Base-by-base conservation (phyloP, 2,797 vertebrate genomes). In the Parambassis ranga region DNA sequence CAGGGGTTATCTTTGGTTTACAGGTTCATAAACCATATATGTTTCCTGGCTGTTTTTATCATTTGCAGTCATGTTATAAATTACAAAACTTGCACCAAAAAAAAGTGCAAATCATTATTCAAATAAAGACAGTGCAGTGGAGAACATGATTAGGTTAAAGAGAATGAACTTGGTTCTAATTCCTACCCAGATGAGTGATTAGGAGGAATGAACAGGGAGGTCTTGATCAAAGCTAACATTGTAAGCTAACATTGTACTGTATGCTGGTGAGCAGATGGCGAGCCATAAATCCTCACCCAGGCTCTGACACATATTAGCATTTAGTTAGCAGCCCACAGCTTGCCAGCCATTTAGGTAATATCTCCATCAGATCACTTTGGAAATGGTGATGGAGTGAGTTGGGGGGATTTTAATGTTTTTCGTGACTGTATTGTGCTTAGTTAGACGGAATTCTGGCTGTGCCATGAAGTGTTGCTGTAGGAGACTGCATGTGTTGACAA, bases 261-360 rank as follows among this genome's bases (percentile, higher is more conserved):
- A 90, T 88, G 90, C 89, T 85, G 88, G 82, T 87, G 92, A 92
- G 89, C 92, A 94, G 93, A 94, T 93, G 92, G 91, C 39, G 81
- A 83, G 88, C 84, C 89, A 93, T 94, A 91, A 93, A 93, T 93
- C 89, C 90, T 88, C 67, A 62, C 65, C 81, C 85, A 49, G 82
- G 79, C 88, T 86, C 90, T 92, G 92, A 93, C 91, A 93, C 89
- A 89, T 88, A 92, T 92, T 94, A 93, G 91, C 91, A 92, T 93
- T 91, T 91, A 85, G 90, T 91, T 91, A 92, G 92, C 85, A 87
- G 90, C 87, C 82, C 88, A 84, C 90, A 91, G 91, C 90, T 91
- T 93, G 91, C 88, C 87, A 92, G 89, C 90, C 90, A 91, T 93
- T 92, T 92, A 90, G 89, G 87, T 92, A 92, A 93, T 94, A 90